Evolutionary conservation across 2,113 vertebrate species (phyloP).

Genomic region (Paradoxurus hermaphroditus): DNA sequence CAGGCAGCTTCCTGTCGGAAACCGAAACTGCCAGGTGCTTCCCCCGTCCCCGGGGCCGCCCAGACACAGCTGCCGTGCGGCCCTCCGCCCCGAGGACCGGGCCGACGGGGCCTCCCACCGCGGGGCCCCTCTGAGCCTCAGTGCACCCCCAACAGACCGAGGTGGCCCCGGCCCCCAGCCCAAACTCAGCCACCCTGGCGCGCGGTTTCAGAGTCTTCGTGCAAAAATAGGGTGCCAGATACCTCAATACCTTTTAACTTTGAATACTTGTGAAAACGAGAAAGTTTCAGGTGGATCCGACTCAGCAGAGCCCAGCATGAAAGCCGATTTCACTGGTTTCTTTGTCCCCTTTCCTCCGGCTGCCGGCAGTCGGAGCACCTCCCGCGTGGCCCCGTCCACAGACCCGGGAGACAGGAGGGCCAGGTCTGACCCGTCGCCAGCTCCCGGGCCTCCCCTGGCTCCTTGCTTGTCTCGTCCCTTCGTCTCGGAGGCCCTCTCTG

Average conservation of each 20-base stretch:
- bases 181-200: background rate
- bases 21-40: slow-evolving; percentile 69
- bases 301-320: background rate
- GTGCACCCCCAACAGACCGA: background rate
- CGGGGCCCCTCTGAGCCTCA: background rate
- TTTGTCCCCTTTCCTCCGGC: background rate
- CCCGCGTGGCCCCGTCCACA: accelerated
- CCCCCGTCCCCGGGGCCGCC: background rate
- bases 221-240: background rate
- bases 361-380: too few relatives aligned
- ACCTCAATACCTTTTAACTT: background rate
- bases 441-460: accelerated
- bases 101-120: background rate
- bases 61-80: background rate
- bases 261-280: background rate
- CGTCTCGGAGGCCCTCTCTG: background rate
- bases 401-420: accelerated
- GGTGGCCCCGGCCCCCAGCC: too few relatives aligned
- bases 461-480: background rate
- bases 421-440: accelerated
- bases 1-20: slow-evolving; percentile 54
- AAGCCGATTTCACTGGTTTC: background rate
- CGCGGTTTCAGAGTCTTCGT: background rate
- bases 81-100: background rate
- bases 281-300: background rate